Base-by-base conservation (phyloP, 2,888 invertebrate species). In the Nasonovia ribisnigri region DNA sequence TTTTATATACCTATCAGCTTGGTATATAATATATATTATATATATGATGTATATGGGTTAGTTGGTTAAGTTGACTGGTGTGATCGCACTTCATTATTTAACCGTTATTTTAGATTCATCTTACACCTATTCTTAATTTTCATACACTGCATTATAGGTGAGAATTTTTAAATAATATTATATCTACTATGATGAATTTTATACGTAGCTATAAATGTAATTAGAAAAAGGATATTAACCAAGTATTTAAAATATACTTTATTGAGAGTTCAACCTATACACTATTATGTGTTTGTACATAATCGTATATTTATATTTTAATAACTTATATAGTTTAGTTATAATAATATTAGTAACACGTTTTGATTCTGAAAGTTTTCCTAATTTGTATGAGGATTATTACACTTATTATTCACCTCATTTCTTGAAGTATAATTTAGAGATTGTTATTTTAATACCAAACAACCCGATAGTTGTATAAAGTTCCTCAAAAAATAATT, bases 361-460 rank as follows among this genome's bases (percentile, higher is more conserved):
- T 24, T 77, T 77, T 77, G 24, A 60, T 88, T 42, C 26, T 13
- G 43, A 88, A 77, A 91, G 42, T 91, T 91, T 51, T 6, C 20
- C 43, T 8, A 51, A 29, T 84, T 91, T 51, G 42, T 10, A 91
- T 91, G 51, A 77, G 16, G 26, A 48, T 29, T 84, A 51, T 91
- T 10, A n/a, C 29, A 36, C 48, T 84, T 91, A 51, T 48, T 51
- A 91, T 84, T 91, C 77, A 36, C 36, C 36, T 77, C 90, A 26
- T 77, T 13, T 90, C n/a, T 51, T 67, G 26, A 29, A 77, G 77
- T 36, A 8, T 36, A n/a, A 8, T 51, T 90, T 29, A 91, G 42
- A 91, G 51, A 42, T 91, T 42, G 36, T 20, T 16, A 29, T 84
- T 91, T 42, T 90, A 90, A 77, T 57, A 90, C 5, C 20, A 90